Evolutionary conservation across 1,140 invertebrate species (phyloP).

Genomic region (Drosophila ohnishii): DNA sequence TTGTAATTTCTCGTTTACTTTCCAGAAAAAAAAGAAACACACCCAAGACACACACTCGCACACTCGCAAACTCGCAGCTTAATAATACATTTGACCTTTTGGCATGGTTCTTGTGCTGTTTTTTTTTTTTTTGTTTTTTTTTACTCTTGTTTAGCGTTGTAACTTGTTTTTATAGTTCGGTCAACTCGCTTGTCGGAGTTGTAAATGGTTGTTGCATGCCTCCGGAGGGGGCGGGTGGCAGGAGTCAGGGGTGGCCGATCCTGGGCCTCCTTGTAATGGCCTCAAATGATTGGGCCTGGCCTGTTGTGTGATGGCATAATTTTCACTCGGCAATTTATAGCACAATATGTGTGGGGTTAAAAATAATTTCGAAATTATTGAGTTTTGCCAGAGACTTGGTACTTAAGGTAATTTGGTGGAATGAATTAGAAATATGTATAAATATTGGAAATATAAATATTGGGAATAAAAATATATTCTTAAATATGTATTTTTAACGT

Average conservation of each 20-base stretch:
- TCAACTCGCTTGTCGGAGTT: conserved; percentile 35
- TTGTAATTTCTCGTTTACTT: conserved; percentile 40
- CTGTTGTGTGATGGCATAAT: conserved; percentile 16
- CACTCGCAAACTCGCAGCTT: conserved; percentile 25
- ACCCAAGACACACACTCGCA: conserved; percentile 27
- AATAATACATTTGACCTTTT: conserved; percentile 80
- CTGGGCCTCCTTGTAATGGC: conserved; percentile 9
- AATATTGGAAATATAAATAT: too few species aligned
- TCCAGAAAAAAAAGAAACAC: conserved; percentile 25
- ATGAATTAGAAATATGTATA: background rate
- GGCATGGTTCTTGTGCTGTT: conserved; percentile 59
- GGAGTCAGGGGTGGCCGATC: background rate
- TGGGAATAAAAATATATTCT: too few species aligned
- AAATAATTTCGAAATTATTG: background rate
- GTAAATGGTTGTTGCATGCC: conserved; percentile 35
- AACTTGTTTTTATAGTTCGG: conserved; percentile 39
- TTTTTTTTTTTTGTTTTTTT: conserved; percentile 26
- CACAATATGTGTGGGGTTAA: background rate
- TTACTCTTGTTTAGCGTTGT: conserved; percentile 25
- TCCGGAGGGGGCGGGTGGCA: background rate
- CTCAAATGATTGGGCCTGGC: conserved; percentile 19
- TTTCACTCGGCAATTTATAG: conserved; percentile 7
- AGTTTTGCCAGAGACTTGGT: background rate
- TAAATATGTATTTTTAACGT: too few species aligned
- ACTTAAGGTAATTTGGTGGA: too few species aligned